Conservation (phyloP, 1,140 invertebrate genomes). For the Cotesia vestalis region DNA sequence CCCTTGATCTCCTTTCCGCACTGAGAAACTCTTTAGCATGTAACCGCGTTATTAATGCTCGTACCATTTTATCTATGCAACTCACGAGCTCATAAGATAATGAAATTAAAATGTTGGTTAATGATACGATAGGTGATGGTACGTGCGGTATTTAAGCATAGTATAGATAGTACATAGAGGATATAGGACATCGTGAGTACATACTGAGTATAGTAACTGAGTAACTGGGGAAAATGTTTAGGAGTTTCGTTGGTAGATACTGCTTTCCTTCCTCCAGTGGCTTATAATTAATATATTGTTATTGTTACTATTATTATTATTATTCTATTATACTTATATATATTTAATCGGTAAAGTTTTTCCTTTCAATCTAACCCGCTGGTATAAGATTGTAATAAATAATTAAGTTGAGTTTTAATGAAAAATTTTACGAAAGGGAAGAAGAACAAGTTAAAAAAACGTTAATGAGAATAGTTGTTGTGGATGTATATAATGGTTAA, state of each 20-base stretch:
- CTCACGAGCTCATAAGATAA: slow-evolving; percentile 31
- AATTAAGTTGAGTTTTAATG: too few species aligned
- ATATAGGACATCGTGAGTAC: too few species aligned
- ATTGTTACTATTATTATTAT: slow-evolving; percentile 21
- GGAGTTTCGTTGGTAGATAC: neutral
- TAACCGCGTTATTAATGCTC: slow-evolving; percentile 27
- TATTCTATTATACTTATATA: too few species aligned
- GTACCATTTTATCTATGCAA: slow-evolving; percentile 22
- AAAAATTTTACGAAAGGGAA: neutral
- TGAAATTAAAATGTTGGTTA: slow-evolving; percentile 40
- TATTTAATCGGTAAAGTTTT: slow-evolving; percentile 12
- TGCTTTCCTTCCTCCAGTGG: neutral
- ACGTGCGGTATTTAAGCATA: too few species aligned
- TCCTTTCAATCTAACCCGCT: neutral
- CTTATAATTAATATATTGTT: slow-evolving; percentile 4
- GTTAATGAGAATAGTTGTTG: slow-evolving; percentile 16
- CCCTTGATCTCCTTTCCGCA: too few species aligned
- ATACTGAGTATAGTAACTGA: too few species aligned
- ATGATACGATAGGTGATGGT: slow-evolving; percentile 25
- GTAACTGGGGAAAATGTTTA: neutral
- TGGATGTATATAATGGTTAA: slow-evolving; percentile 2
- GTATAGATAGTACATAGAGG: too few species aligned
- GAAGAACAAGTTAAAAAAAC: neutral
- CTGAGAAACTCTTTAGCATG: neutral
- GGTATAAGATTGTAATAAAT: neutral